A percentile compares a stretch with the other conserved stretches of the same genome.
phyloP scores from a whole-genome alignment of 2,888 invertebrate species.

The Drosophila multiciliata region DNA sequence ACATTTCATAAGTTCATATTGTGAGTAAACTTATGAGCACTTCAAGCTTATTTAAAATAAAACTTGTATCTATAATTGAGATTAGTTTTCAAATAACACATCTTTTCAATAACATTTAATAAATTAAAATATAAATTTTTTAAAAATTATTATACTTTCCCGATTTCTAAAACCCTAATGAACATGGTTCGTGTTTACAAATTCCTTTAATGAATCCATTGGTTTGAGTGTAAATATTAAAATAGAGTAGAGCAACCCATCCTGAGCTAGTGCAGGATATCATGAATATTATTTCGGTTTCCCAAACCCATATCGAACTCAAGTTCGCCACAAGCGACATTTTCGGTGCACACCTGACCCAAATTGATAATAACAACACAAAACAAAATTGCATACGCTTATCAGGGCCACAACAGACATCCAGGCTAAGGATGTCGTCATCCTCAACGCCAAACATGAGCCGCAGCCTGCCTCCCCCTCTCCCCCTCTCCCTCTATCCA shows the following conservation, averaged over 20 bases:
- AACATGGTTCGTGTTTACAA: not conserved
- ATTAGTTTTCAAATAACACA: not conserved
- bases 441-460: conserved; percentile 10
- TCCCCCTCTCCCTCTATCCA: too few relatives aligned
- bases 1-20: not conserved
- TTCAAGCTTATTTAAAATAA: not conserved
- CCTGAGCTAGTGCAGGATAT: not conserved
- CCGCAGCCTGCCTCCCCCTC: not conserved
- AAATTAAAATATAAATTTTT: not conserved
- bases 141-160: not conserved
- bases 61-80: not conserved
- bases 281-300: not conserved
- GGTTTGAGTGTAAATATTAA: not conserved
- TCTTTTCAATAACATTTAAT: not conserved
- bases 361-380: conserved; percentile 46
- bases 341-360: conserved; percentile 27
- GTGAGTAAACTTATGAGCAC: not conserved
- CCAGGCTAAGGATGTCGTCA: conserved; percentile 28
- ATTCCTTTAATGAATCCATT: not conserved
- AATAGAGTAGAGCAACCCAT: not conserved
- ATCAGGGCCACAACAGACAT: conserved; percentile 50
- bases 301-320: not conserved
- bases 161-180: not conserved
- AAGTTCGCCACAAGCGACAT: conserved; percentile 17
- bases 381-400: conserved; percentile 36